A percentile compares a stretch with the other conserved stretches of the same genome.
phyloP scores from a whole-genome alignment of 2,113 vertebrate species.

The Psilopsiagon aymara region DNA sequence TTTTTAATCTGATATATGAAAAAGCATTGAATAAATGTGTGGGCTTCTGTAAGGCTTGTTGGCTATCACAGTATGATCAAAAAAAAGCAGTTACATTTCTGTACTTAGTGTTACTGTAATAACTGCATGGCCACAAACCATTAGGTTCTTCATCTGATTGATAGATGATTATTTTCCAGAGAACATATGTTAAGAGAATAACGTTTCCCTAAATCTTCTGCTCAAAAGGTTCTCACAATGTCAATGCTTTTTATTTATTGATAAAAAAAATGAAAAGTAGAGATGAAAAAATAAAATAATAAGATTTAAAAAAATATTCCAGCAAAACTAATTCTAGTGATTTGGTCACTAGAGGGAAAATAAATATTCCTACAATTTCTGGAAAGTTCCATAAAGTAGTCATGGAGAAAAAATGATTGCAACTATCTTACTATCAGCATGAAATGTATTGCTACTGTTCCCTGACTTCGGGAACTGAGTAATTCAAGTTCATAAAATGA shows the following conservation, averaged over 20 bases:
- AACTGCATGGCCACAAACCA: background rate
- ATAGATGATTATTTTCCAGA: background rate
- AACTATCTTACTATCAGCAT: background rate
- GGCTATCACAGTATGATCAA: background rate
- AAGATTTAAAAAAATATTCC: background rate
- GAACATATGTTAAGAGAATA: background rate
- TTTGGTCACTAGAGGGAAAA: background rate
- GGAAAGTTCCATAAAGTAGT: background rate
- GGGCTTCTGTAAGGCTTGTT: background rate
- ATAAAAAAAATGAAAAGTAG: background rate
- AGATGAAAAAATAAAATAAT: background rate
- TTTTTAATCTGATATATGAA: conserved; percentile 11
- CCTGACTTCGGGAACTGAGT: background rate
- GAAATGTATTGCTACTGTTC: background rate
- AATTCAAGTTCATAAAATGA: background rate
- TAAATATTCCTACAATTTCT: background rate
- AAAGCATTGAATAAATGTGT: background rate
- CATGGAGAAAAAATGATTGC: background rate
- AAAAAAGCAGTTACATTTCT: background rate
- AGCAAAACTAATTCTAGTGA: background rate
- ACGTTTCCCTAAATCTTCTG: background rate
- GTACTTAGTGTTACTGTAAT: background rate
- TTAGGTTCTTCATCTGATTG: background rate
- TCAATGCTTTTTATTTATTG: background rate
- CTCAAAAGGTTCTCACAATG: background rate